phyloP scores from a whole-genome alignment of 2,888 invertebrate species.

The Synanthedon myopaeformis region DNA sequence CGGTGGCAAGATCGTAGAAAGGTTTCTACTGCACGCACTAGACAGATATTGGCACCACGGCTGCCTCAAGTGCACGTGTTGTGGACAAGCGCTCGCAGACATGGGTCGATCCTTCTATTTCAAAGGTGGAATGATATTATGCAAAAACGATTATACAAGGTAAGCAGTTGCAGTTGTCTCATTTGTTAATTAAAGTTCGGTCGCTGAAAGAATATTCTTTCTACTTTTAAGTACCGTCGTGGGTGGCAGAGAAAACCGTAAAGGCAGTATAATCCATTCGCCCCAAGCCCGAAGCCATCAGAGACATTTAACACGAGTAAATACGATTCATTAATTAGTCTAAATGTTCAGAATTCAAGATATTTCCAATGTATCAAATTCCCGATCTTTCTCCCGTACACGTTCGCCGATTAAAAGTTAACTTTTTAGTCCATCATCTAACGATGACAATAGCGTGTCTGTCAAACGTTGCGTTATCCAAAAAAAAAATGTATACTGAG shows the following conservation, averaged over 20 bases:
- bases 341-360: not conserved
- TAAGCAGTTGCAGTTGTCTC: conserved; percentile 58
- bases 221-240: too few species aligned
- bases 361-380: not conserved
- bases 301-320: not conserved
- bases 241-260: too few species aligned
- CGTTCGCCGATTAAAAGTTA: conserved; percentile 50
- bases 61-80: conserved; percentile 94
- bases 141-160: conserved; percentile 96
- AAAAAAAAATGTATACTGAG: conserved; percentile 54
- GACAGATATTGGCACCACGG: conserved; percentile 97
- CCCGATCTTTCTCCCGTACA: conserved; percentile 35
- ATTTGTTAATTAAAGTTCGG: too few species aligned
- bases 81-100: conserved; percentile 89
- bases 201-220: too few species aligned
- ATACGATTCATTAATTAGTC: not conserved
- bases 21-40: conserved; percentile 90
- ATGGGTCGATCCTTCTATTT: conserved; percentile 93
- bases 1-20: conserved; percentile 91
- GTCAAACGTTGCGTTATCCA: conserved; percentile 54
- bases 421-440: conserved; percentile 61
- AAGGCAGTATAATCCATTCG: too few species aligned
- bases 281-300: too few species aligned
- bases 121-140: conserved; percentile 93
- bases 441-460: conserved; percentile 66